A percentile compares a stretch with the other conserved stretches of the same genome.
phyloP scores from a whole-genome alignment of 1,140 invertebrate genomes.

The Pachypsylla venusta region DNA sequence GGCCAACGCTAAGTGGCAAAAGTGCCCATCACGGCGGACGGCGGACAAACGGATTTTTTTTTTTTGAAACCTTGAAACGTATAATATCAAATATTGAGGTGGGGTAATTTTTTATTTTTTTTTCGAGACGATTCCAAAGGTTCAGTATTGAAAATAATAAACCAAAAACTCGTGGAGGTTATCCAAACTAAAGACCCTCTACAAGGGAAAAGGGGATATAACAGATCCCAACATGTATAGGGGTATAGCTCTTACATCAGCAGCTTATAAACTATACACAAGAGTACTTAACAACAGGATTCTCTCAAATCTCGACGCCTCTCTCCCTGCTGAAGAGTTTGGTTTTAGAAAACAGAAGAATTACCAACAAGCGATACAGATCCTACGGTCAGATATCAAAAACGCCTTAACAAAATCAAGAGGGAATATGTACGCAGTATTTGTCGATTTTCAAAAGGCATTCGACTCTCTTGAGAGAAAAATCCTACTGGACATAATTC shows the following conservation, averaged over 20 bases:
- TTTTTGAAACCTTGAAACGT: no score
- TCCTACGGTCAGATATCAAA: background rate
- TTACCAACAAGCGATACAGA: constrained; percentile 1
- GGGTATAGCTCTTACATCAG: constrained; percentile 4
- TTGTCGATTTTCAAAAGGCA: constrained; percentile 5
- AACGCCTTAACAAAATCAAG: background rate
- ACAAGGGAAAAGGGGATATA: constrained; percentile 7
- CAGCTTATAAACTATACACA: constrained; percentile 8
- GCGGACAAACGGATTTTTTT: no score
- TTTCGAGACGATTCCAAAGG: no score
- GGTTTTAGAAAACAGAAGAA: background rate
- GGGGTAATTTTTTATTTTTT: no score
- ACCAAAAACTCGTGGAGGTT: background rate
- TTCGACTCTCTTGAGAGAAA: background rate
- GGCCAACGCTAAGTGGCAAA: no score
- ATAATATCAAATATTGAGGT: no score
- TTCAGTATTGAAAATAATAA: no score
- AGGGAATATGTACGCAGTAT: background rate
- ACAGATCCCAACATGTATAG: background rate
- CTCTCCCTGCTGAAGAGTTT: background rate
- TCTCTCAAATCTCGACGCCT: background rate
- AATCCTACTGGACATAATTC: background rate
- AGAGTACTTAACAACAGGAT: background rate
- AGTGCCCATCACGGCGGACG: no score
- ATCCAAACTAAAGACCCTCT: background rate